Percentiles rank a stretch among this genome's conserved stretches.
Evolutionary conservation across 2,113 vertebrate genomes (phyloP).

Genomic region (Anarhynchus alexandrinus): DNA sequence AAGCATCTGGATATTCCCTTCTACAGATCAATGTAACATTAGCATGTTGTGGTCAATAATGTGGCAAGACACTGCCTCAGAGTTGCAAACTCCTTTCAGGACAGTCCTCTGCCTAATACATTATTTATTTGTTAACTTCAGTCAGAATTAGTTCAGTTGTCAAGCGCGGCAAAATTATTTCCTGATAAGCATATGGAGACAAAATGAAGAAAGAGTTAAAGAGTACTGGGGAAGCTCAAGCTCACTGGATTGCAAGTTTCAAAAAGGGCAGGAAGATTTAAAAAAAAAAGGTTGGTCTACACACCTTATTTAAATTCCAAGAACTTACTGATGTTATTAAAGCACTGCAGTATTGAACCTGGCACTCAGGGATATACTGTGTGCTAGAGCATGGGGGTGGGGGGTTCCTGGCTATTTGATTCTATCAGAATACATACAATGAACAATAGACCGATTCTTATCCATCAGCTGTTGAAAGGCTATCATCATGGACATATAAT

Average conservation of each 20-base stretch:
- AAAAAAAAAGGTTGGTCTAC: fast-evolving
- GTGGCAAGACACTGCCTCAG: not conserved
- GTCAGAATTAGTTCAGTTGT: not conserved
- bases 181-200: not conserved
- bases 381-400: not conserved
- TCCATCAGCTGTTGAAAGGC: not conserved
- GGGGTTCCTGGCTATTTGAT: not conserved
- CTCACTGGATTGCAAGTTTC: not conserved
- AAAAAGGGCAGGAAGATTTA: not conserved
- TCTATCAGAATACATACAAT: not conserved
- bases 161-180: not conserved
- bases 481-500: too few relatives aligned
- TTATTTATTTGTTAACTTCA: not conserved
- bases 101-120: not conserved
- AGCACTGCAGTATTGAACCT: not conserved
- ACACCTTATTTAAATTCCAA: not conserved
- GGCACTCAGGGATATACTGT: not conserved
- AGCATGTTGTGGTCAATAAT: not conserved
- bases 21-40: not conserved
- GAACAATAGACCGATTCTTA: not conserved
- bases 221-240: not conserved
- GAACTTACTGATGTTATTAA: not conserved
- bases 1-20: not conserved
- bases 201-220: not conserved
- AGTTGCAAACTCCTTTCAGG: not conserved